Evolutionary conservation across 2,888 invertebrate species (phyloP).

Genomic region (Lucinisca nassula): DNA sequence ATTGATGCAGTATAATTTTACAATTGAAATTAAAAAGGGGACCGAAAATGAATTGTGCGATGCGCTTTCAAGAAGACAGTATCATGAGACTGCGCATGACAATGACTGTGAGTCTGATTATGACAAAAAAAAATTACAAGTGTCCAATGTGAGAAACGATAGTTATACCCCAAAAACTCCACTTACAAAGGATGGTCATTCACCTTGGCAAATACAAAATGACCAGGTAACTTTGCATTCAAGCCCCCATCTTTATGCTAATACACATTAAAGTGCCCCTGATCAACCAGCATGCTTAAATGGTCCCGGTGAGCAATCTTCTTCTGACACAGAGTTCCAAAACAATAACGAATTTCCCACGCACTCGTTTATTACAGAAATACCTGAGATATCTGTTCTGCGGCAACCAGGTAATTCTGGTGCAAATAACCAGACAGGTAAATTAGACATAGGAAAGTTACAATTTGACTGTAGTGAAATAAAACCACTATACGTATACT

Average conservation of each 20-base stretch:
- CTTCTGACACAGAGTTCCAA: not conserved
- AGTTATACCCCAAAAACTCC: not conserved
- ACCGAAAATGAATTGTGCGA: not conserved
- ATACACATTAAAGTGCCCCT: not conserved
- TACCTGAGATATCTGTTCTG: not conserved
- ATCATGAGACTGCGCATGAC: not conserved
- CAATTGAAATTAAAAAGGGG: not conserved
- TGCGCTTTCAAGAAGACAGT: not conserved
- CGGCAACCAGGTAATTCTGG: not conserved
- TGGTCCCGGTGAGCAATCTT: not conserved
- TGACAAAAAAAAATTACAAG: not conserved
- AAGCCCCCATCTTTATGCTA: no score
- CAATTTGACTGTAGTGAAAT: not conserved
- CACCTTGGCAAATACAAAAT: not conserved
- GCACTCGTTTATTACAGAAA: not conserved
- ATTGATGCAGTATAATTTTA: conserved; percentile 3
- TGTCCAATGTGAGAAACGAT: not conserved
- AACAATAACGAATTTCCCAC: not conserved
- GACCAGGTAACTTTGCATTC: no score
- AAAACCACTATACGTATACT: not conserved
- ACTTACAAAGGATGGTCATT: not conserved
- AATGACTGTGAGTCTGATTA: not conserved
- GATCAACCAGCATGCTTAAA: not conserved
- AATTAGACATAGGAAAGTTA: not conserved
- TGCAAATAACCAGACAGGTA: not conserved